phyloP scores from a whole-genome alignment of 2,113 vertebrate species.

The Hiodon tergisus region DNA sequence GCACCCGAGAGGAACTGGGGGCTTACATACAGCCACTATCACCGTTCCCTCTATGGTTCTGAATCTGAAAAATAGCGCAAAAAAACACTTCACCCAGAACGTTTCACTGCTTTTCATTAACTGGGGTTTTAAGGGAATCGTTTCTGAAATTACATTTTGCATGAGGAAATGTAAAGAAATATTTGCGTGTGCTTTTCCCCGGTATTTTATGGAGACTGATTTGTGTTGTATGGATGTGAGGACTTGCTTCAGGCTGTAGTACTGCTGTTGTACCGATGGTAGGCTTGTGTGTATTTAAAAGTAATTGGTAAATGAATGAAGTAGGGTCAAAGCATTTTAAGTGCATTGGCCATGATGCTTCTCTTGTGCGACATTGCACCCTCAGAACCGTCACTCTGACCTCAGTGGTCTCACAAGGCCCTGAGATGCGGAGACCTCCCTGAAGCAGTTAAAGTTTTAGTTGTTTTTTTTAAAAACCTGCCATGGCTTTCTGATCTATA shows the following conservation, averaged over 20 bases:
- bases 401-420: neutral
- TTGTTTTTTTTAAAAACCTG: neutral
- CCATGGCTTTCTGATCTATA: neutral
- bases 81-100: neutral
- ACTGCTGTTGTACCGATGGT: too few relatives aligned
- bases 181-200: too few relatives aligned
- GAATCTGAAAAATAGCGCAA: constrained; percentile 35
- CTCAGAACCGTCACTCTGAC: neutral
- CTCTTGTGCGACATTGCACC: neutral
- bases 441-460: neutral
- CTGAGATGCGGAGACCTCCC: constrained; percentile 4
- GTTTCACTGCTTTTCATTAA: neutral
- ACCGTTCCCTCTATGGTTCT: constrained; percentile 50
- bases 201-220: too few relatives aligned
- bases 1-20: too few relatives aligned
- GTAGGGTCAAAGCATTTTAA: too few relatives aligned
- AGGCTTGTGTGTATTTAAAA: too few relatives aligned
- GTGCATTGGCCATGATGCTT: too few relatives aligned
- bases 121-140: constrained; percentile 6
- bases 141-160: neutral
- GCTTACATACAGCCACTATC: constrained; percentile 19
- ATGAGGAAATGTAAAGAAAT: too few relatives aligned
- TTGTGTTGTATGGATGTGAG: too few relatives aligned
- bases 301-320: too few relatives aligned
- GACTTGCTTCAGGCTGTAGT: too few relatives aligned